Conservation (phyloP, 2,113 vertebrate genomes). For the Argyrosomus japonicus region DNA sequence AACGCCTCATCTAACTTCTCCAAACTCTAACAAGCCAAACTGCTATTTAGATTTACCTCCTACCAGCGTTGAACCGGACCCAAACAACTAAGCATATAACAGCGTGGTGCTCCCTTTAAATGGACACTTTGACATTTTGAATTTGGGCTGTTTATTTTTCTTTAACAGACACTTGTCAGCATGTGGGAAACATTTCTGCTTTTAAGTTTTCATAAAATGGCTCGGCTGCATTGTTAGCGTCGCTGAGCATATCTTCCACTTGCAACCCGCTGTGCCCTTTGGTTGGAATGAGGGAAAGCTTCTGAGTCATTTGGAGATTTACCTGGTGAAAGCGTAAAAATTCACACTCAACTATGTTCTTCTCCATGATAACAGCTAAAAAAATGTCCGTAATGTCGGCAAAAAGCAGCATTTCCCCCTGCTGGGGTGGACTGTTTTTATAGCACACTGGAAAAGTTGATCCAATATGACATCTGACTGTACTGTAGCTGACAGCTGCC, state of each 20-base stretch:
- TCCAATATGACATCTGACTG: constrained; percentile 13
- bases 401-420: not conserved
- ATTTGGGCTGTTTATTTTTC: constrained; percentile 76
- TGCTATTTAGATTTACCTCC: constrained; percentile 81
- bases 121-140: constrained; percentile 78
- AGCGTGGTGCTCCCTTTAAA: constrained; percentile 77
- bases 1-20: constrained; percentile 83
- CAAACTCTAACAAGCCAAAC: constrained; percentile 81
- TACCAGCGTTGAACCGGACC: constrained; percentile 59
- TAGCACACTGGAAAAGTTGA: not conserved
- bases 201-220: constrained; percentile 73
- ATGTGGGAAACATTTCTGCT: constrained; percentile 76
- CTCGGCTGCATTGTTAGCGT: constrained; percentile 75
- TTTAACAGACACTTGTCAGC: constrained; percentile 80
- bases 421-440: not conserved
- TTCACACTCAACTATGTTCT: not conserved
- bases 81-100: constrained; percentile 76
- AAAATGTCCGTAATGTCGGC: not conserved
- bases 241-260: constrained; percentile 63
- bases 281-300: constrained; percentile 50
- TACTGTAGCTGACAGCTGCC: constrained; percentile 6
- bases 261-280: constrained; percentile 68
- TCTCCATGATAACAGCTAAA: constrained; percentile 12
- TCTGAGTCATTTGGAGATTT: constrained; percentile 53
- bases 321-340: constrained; percentile 52